Conservation (phyloP, 2,797 vertebrate species). For the Tenualosa thibaudeaui region DNA sequence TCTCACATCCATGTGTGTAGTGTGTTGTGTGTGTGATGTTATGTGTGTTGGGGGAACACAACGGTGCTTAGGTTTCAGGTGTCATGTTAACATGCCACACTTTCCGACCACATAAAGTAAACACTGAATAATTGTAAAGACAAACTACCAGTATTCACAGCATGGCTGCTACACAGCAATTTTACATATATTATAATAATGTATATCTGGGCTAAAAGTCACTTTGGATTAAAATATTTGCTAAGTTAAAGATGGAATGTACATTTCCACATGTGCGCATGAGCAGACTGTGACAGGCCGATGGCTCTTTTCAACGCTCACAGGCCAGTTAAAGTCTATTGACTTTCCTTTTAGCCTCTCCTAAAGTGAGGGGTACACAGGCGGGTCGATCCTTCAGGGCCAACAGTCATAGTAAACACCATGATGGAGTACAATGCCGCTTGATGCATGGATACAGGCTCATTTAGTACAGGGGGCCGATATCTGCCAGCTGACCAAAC, state of each 20-base stretch:
- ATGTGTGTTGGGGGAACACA: too few relatives aligned
- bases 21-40: too few relatives aligned
- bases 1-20: neutral
- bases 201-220: too few relatives aligned
- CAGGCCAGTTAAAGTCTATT: neutral
- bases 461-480: neutral
- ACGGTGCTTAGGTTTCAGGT: too few relatives aligned
- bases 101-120: too few relatives aligned
- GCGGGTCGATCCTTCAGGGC: neutral
- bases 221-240: too few relatives aligned
- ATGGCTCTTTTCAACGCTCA: neutral
- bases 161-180: too few relatives aligned
- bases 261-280: neutral
- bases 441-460: neutral
- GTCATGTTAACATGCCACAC: too few relatives aligned
- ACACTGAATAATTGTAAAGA: too few relatives aligned
- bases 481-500: neutral
- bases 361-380: neutral
- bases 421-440: neutral
- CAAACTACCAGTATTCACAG: too few relatives aligned
- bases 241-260: neutral
- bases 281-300: neutral
- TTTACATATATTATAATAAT: too few relatives aligned
- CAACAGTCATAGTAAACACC: neutral
- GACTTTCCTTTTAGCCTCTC: neutral